These are phyloP conservation scores for Silvanus unidentatus DNA, from an alignment of 2,888 invertebrate genomes.

Conservation along the genomic window DNA sequence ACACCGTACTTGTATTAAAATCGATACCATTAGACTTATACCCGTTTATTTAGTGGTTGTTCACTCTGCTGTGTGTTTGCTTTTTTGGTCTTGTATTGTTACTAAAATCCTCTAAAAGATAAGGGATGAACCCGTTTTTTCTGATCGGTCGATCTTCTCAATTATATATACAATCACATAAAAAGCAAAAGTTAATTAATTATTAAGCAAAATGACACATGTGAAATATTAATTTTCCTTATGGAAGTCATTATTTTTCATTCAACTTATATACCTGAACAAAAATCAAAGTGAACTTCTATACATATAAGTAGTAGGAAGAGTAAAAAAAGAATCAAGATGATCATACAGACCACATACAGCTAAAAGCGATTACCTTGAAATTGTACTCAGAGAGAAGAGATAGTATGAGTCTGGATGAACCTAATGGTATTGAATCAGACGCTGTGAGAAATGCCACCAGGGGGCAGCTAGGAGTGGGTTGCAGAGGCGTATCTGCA, in stretches of 20 bases:
- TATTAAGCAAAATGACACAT: no score
- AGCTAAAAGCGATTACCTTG: conserved; percentile 1
- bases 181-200: no score
- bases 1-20: conserved; percentile 12
- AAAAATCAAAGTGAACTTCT: neutral
- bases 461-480: conserved; percentile 42
- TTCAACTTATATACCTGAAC: neutral
- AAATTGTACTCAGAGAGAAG: neutral
- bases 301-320: neutral
- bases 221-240: no score
- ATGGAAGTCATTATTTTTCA: no score
- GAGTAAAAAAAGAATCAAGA: neutral
- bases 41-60: no score
- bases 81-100: no score
- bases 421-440: conserved; percentile 10
- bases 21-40: conserved; percentile 15
- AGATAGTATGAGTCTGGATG: neutral
- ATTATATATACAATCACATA: no score
- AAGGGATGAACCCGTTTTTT: no score
- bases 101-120: no score
- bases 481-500: conserved; percentile 43
- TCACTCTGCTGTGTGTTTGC: no score
- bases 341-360: conserved; percentile 1
- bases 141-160: no score
- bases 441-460: conserved; percentile 24